phyloP scores from a whole-genome alignment of 1,140 invertebrate genomes.

The Hylyphantes graminicola region DNA sequence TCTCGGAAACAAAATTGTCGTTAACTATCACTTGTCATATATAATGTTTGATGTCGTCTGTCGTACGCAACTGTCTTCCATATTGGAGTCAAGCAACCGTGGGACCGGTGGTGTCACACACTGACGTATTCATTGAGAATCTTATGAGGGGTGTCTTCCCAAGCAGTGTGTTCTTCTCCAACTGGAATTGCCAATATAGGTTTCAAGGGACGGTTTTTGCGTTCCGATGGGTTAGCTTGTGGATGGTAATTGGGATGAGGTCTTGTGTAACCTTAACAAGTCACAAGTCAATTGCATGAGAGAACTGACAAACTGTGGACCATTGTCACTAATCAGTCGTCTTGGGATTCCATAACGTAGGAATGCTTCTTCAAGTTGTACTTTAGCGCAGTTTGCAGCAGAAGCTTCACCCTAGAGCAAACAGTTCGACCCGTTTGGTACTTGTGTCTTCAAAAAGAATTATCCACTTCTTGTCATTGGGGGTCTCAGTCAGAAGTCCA shows the following conservation, averaged over 20 bases:
- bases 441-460: not conserved
- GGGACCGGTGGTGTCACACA: no score
- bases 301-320: slow-evolving; percentile 21
- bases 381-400: not conserved
- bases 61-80: no score
- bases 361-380: slow-evolving; percentile 33
- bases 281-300: slow-evolving; percentile 13
- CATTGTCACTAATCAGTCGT: slow-evolving; percentile 36
- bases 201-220: slow-evolving; percentile 18
- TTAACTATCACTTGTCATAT: no score
- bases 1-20: no score
- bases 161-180: no score
- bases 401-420: not conserved
- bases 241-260: slow-evolving; percentile 30
- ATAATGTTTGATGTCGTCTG: no score
- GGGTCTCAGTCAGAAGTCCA: slow-evolving; percentile 11
- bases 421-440: slow-evolving; percentile 18
- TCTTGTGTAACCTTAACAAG: slow-evolving; percentile 10
- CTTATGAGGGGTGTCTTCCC: no score
- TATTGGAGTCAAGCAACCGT: no score
- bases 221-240: slow-evolving; percentile 27
- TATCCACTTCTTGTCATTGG: slow-evolving; percentile 2
- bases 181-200: slow-evolving; percentile 12
- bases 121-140: no score
- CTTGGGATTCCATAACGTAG: slow-evolving; percentile 21